Evolutionary conservation across 2,113 vertebrate species (phyloP).

Genomic region (Daphoenositta chrysoptera): DNA sequence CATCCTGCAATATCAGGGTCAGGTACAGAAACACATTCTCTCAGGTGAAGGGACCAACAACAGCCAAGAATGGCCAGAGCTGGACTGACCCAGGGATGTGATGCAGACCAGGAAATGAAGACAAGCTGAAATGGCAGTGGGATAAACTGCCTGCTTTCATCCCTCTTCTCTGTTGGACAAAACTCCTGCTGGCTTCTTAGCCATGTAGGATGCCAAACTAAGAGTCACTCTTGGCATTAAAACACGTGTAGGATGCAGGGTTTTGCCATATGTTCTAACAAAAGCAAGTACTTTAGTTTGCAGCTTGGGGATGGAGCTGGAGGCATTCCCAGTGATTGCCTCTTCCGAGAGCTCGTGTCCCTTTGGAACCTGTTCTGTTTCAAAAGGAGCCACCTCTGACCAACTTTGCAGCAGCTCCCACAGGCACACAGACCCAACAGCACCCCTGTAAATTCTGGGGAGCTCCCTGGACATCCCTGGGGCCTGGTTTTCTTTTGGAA

Average conservation of each 20-base stretch:
- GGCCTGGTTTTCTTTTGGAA: neutral
- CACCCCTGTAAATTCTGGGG: rapidly evolving
- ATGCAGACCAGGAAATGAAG: neutral
- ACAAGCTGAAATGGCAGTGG: neutral
- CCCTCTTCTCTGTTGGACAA: neutral
- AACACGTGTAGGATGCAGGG: neutral
- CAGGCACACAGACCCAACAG: neutral
- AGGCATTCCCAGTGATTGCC: neutral
- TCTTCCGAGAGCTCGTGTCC: neutral
- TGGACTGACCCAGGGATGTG: neutral
- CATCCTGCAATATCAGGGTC: neutral
- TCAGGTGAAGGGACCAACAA: neutral
- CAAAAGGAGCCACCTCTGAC: neutral
- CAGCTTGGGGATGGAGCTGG: constrained; percentile 9
- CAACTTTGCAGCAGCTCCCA: rapidly evolving
- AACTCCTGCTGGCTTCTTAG: constrained; percentile 31
- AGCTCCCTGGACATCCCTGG: neutral
- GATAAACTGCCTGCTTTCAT: neutral
- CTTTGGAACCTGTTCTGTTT: neutral
- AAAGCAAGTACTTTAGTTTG: constrained; percentile 20
- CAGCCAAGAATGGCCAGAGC: neutral
- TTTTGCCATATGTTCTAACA: constrained; percentile 26
- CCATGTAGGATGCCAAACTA: neutral
- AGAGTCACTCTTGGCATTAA: constrained; percentile 41
- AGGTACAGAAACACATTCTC: neutral